Evolutionary conservation across 1,140 invertebrate genomes (phyloP).

Genomic region (Tetragnatha versicolor): DNA sequence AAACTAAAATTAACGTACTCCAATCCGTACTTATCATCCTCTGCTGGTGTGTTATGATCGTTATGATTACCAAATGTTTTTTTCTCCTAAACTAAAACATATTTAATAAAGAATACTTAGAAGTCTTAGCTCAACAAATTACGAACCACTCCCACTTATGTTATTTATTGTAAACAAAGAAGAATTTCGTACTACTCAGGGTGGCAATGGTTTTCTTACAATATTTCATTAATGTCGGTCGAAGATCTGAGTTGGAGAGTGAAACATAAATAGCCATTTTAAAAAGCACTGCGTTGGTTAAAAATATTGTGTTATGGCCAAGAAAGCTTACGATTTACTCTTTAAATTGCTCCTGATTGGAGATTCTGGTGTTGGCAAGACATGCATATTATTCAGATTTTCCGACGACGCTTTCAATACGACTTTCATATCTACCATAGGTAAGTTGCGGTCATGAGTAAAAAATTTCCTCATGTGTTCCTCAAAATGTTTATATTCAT

Average conservation of each 20-base stretch:
- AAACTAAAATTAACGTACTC: no score
- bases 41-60: no score
- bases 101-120: no score
- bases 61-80: no score
- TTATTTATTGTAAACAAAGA: constrained; percentile 14
- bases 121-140: no score
- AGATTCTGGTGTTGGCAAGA: constrained; percentile 93
- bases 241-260: constrained; percentile 48
- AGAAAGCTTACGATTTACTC: constrained; percentile 87
- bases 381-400: constrained; percentile 92
- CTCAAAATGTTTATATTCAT: constrained; percentile 21
- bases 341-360: constrained; percentile 91
- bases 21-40: no score
- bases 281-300: constrained; percentile 45
- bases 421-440: constrained; percentile 98
- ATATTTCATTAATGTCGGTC: constrained; percentile 47
- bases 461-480: constrained; percentile 3
- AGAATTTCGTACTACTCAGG: neutral
- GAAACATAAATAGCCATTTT: constrained; percentile 51
- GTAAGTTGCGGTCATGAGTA: constrained; percentile 70
- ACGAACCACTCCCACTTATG: no score
- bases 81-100: no score
- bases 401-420: constrained; percentile 97
- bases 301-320: constrained; percentile 73
- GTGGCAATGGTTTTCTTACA: neutral